A percentile compares a stretch with the other conserved stretches of the same genome.
These are phyloP conservation scores for Montipora foliosa DNA, from an alignment of 64 coral and sea anemone species.

Conservation along the genomic window DNA sequence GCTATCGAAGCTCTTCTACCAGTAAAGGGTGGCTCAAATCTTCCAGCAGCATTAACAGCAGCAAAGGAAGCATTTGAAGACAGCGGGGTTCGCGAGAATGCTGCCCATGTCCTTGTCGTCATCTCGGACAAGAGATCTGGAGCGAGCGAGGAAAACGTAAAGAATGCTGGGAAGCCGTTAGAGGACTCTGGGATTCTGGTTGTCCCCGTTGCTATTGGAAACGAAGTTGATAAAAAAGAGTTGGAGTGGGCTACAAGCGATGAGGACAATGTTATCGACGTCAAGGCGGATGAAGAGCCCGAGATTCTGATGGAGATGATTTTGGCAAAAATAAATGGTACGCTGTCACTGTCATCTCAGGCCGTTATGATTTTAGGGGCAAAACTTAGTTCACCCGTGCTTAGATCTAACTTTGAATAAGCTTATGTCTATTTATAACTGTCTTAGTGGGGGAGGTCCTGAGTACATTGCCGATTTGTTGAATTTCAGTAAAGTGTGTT, in stretches of 20 bases:
- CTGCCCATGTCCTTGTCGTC: slow-evolving; percentile 64
- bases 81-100: slow-evolving; percentile 23
- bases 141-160: slow-evolving; percentile 49
- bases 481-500: too few relatives aligned
- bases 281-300: slow-evolving; percentile 35
- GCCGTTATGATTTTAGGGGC: neutral
- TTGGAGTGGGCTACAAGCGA: slow-evolving; percentile 26
- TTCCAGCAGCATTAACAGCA: neutral
- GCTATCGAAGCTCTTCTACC: neutral
- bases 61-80: slow-evolving; percentile 19
- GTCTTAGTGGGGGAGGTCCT: too few relatives aligned
- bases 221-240: slow-evolving; percentile 33
- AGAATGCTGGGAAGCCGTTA: slow-evolving; percentile 9
- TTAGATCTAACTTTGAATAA: too few relatives aligned
- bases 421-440: too few relatives aligned
- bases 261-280: slow-evolving; percentile 37
- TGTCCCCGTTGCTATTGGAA: slow-evolving; percentile 80
- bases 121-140: slow-evolving; percentile 73
- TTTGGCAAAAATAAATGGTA: slow-evolving; percentile 43
- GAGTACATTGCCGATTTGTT: too few relatives aligned
- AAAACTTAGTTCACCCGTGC: neutral
- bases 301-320: slow-evolving; percentile 43
- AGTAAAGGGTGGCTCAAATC: neutral
- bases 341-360: neutral
- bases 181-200: slow-evolving; percentile 68